Conservation (phyloP, 2,888 invertebrate species). For the Tipula helvola region DNA sequence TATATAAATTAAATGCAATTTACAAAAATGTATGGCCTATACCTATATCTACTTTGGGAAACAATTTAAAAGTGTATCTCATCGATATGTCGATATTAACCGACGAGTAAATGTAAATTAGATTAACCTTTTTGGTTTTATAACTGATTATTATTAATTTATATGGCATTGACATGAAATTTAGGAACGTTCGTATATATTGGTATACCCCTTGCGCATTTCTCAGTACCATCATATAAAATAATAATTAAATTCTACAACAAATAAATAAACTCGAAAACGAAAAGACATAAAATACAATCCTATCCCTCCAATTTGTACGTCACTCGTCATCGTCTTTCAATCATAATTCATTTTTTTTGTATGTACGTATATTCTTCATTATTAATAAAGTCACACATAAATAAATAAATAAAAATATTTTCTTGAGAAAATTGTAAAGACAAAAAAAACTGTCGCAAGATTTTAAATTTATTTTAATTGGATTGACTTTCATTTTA, state of each 20-base stretch:
- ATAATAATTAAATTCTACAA: background rate
- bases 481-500: constrained; percentile 1
- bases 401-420: background rate
- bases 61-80: background rate
- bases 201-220: background rate
- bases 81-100: background rate
- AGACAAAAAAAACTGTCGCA: background rate
- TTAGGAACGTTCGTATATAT: background rate
- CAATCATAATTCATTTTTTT: background rate
- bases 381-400: constrained; percentile 4
- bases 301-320: background rate
- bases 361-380: background rate
- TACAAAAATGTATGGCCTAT: background rate
- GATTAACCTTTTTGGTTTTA: background rate
- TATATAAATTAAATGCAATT: no score
- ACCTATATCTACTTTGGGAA: background rate
- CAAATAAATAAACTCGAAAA: background rate
- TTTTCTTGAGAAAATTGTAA: background rate
- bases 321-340: background rate
- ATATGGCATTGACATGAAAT: background rate
- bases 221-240: background rate
- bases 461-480: background rate
- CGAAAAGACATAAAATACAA: background rate
- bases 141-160: background rate
- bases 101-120: background rate